These are phyloP conservation scores for Dromas ardeola DNA, from an alignment of 2,113 vertebrate genomes.

Conservation along the genomic window DNA sequence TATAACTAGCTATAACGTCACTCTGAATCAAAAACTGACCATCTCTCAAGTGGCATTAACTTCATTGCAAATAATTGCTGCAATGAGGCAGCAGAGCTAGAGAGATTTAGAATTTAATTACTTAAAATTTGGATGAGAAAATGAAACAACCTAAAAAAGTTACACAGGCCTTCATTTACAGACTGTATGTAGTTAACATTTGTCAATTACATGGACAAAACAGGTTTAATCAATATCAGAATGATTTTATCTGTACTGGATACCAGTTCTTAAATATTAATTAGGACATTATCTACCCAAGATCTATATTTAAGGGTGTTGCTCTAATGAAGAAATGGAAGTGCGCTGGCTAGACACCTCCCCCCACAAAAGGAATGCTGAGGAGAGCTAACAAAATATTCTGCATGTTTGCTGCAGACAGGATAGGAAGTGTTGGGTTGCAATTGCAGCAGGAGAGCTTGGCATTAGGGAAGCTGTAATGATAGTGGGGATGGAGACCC, in stretches of 20 bases:
- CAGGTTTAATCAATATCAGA: background rate
- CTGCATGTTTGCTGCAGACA: background rate
- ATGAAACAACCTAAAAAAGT: background rate
- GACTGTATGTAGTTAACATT: background rate
- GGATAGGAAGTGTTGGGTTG: background rate
- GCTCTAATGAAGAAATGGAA: background rate
- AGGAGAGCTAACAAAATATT: background rate
- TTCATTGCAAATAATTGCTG: background rate
- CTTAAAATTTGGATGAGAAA: background rate
- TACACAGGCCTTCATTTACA: background rate
- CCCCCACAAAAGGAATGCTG: background rate
- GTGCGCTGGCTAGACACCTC: background rate
- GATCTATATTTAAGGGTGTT: background rate
- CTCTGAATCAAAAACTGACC: background rate
- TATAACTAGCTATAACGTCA: background rate
- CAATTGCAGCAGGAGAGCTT: background rate
- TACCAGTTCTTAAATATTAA: background rate
- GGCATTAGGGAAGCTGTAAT: background rate
- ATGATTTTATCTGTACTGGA: background rate
- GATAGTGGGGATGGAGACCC: no score
- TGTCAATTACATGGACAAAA: background rate
- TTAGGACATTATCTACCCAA: background rate
- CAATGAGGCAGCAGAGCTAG: background rate
- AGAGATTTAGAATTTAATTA: background rate
- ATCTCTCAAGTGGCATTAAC: background rate